Evolutionary conservation across 1,140 invertebrate genomes (phyloP).

Genomic region (Saccostrea cuccullata): DNA sequence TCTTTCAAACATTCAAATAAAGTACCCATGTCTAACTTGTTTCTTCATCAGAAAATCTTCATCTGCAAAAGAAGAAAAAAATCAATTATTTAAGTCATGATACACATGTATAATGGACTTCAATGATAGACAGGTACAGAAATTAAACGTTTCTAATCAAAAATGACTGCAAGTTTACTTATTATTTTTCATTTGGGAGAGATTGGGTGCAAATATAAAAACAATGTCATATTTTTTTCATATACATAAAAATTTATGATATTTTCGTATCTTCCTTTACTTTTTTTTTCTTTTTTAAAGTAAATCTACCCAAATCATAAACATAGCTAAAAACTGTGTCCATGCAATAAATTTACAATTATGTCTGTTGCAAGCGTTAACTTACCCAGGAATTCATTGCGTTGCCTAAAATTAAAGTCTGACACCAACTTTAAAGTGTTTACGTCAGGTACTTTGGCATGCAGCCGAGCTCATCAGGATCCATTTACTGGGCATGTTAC

Average conservation of each 20-base stretch:
- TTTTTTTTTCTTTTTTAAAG: neutral
- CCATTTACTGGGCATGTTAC: neutral
- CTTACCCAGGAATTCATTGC: constrained; percentile 25
- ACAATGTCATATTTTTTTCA: no score
- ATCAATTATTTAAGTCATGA: no score
- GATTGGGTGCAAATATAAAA: no score
- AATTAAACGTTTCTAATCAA: no score
- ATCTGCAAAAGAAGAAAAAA: neutral
- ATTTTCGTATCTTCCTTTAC: neutral
- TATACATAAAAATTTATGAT: no score
- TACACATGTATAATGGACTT: no score
- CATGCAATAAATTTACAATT: neutral
- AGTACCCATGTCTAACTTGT: constrained; percentile 66
- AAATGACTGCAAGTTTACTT: no score
- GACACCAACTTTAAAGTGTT: constrained; percentile 2
- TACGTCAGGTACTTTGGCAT: constrained; percentile 16
- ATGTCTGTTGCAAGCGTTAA: neutral
- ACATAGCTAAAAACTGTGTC: no score
- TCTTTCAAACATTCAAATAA: constrained; percentile 75
- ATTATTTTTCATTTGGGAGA: no score
- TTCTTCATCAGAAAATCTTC: neutral
- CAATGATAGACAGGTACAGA: no score
- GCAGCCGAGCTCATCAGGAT: neutral
- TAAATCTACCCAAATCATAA: neutral
- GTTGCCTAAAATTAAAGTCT: constrained; percentile 29